Conservation (phyloP, 2,888 invertebrate genomes). For the Oxystoma pomonae region DNA sequence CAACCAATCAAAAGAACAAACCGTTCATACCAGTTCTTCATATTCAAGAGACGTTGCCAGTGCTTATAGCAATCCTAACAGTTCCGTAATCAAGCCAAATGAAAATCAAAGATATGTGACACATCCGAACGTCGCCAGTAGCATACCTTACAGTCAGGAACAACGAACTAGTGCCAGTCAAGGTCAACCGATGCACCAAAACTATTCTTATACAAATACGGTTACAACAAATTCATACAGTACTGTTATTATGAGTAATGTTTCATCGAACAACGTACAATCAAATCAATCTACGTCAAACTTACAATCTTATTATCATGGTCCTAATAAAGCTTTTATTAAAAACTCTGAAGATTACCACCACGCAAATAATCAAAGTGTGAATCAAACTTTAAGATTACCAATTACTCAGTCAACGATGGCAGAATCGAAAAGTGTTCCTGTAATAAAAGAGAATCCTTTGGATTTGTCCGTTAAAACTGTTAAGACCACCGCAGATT, state of each 20-base stretch:
- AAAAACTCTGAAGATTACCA: slow-evolving; percentile 8
- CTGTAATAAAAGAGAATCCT: slow-evolving; percentile 59
- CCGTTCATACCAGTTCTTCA: slow-evolving; percentile 27
- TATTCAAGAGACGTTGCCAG: slow-evolving; percentile 22
- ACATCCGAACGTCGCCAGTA: not conserved
- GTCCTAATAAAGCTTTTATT: not conserved
- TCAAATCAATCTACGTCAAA: slow-evolving; percentile 31
- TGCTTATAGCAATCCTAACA: slow-evolving; percentile 18
- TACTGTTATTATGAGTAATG: slow-evolving; percentile 32
- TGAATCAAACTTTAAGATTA: slow-evolving; percentile 9
- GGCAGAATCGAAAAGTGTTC: slow-evolving; percentile 1
- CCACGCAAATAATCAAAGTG: slow-evolving; percentile 24
- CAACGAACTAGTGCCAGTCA: slow-evolving; percentile 14
- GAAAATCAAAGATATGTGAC: slow-evolving; percentile 18
- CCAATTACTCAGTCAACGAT: not conserved
- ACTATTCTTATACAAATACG: slow-evolving; percentile 34
- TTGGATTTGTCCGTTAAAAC: slow-evolving; percentile 87
- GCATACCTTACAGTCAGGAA: slow-evolving; percentile 8
- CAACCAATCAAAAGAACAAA: slow-evolving; percentile 27
- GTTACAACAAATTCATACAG: slow-evolving; percentile 29
- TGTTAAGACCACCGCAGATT: slow-evolving; percentile 82
- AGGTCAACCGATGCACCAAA: slow-evolving; percentile 23
- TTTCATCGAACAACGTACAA: slow-evolving; percentile 39
- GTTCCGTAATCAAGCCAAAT: slow-evolving; percentile 8
- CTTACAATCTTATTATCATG: not conserved